A percentile compares a stretch with the other conserved stretches of the same genome.
Conservation (phyloP, 2,113 vertebrate genomes). For the human region DNA sequence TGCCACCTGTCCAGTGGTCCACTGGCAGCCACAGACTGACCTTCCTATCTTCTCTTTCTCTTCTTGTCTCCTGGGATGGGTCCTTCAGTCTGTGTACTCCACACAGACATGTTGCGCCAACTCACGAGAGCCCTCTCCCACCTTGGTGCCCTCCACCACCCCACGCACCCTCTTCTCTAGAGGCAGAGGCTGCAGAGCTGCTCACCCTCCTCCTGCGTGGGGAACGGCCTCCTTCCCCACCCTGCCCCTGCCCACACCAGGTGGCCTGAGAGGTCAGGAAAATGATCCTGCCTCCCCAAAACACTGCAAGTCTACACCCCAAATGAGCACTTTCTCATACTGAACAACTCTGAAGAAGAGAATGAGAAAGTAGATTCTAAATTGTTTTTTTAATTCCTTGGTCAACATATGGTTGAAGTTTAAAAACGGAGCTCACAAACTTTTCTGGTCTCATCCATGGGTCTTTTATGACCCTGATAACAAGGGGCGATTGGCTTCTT, state of each 20-base stretch:
- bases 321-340: background rate
- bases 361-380: background rate
- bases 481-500: background rate
- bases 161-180: too few relatives aligned
- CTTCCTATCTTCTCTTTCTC: background rate
- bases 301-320: background rate
- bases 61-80: background rate
- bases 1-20: rapidly evolving
- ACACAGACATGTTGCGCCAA: background rate
- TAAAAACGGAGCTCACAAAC: constrained; percentile 1
- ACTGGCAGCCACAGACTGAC: rapidly evolving
- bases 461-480: background rate
- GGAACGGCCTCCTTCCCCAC: too few relatives aligned
- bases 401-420: constrained; percentile 45
- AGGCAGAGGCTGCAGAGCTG: rapidly evolving
- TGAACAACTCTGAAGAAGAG: background rate
- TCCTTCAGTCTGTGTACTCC: background rate
- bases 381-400: background rate
- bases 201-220: rapidly evolving
- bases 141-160: background rate
- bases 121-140: too few relatives aligned
- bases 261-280: background rate
- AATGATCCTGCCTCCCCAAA: background rate
- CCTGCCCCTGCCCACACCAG: background rate
- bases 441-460: constrained; percentile 2